A percentile compares a stretch with the other conserved stretches of the same genome.
Evolutionary conservation across 2,888 invertebrate species (phyloP).

Genomic region (Chloroclystis v-ata): DNA sequence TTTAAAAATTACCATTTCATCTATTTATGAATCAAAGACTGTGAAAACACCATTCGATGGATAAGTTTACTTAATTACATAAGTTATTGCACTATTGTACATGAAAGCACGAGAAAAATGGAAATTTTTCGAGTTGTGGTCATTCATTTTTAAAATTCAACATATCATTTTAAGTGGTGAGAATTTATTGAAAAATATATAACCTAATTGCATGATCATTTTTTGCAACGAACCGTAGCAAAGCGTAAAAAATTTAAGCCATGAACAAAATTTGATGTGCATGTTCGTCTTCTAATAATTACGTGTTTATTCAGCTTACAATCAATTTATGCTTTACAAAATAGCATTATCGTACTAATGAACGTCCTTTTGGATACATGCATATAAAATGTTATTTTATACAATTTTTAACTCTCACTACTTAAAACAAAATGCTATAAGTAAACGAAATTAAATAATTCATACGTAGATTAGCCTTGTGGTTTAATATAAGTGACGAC

Average conservation of each 20-base stretch:
- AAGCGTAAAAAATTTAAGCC: slow-evolving; percentile 2
- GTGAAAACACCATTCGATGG: slow-evolving; percentile 61
- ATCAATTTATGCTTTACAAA: no score
- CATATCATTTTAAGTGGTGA: slow-evolving; percentile 13
- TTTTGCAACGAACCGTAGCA: slow-evolving; percentile 10
- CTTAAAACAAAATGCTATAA: slow-evolving; percentile 5
- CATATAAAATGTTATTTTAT: no score
- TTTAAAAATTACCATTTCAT: slow-evolving; percentile 65
- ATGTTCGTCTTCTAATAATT: slow-evolving; percentile 9
- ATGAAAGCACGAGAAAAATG: slow-evolving; percentile 25
- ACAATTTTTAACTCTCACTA: slow-evolving; percentile 6
- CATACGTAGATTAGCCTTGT: background rate
- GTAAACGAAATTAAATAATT: no score
- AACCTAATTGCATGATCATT: background rate
- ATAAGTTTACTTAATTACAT: slow-evolving; percentile 40
- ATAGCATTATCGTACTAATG: no score
- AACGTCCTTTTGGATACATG: no score
- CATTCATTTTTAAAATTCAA: slow-evolving; percentile 11
- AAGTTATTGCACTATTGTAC: slow-evolving; percentile 65
- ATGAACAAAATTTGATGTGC: slow-evolving; percentile 14
- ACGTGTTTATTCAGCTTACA: no score
- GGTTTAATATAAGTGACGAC: slow-evolving; percentile 10
- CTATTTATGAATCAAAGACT: slow-evolving; percentile 39
- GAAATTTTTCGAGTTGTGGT: slow-evolving; percentile 11
- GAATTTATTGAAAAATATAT: background rate